These are phyloP conservation scores for Busseola fusca DNA, from an alignment of 2,888 invertebrate genomes.

Conservation along the genomic window DNA sequence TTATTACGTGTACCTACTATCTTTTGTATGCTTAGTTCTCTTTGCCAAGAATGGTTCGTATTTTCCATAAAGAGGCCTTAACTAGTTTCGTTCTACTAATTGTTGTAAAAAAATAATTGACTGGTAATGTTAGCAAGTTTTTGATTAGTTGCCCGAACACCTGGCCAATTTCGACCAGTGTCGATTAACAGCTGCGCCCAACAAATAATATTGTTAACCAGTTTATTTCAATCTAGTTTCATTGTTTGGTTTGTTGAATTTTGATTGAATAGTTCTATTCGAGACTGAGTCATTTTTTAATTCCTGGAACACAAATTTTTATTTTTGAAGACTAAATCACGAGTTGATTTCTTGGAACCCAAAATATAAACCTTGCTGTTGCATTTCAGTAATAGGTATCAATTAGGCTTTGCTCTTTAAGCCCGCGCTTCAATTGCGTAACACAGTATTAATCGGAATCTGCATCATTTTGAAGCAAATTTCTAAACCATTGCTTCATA, in stretches of 20 bases:
- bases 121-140: conserved; percentile 30
- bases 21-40: conserved; percentile 12
- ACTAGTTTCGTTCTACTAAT: conserved; percentile 42
- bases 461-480: too few relatives aligned
- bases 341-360: neutral
- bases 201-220: conserved; percentile 21
- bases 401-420: neutral
- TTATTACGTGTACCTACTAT: neutral
- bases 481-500: too few relatives aligned
- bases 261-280: conserved; percentile 16
- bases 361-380: neutral
- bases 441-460: too few relatives aligned
- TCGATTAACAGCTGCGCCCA: conserved; percentile 29
- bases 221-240: conserved; percentile 25
- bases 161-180: conserved; percentile 42
- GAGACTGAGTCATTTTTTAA: neutral
- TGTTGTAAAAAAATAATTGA: conserved; percentile 49
- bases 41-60: conserved; percentile 20
- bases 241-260: conserved; percentile 36
- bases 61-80: conserved; percentile 28
- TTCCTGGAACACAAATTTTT: neutral
- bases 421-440: too few relatives aligned
- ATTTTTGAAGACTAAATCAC: too few relatives aligned
- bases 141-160: conserved; percentile 36
- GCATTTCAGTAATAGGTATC: neutral